Evolutionary conservation across 2,797 vertebrate genomes (phyloP).

Genomic region (Phaenicophaeus curvirostris): DNA sequence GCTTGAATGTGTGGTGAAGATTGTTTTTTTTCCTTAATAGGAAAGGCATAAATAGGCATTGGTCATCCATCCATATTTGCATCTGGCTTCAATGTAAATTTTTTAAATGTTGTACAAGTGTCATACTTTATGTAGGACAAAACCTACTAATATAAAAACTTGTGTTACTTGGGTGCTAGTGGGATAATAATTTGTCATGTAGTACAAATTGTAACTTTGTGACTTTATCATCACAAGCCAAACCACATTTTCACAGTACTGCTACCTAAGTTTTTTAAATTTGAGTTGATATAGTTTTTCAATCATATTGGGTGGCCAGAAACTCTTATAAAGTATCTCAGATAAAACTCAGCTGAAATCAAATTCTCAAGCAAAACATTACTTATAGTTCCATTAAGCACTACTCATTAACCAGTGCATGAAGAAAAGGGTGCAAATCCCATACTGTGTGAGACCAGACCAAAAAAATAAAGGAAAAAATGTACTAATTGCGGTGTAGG

Average conservation of each 20-base stretch:
- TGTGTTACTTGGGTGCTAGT: background rate
- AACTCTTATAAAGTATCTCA: background rate
- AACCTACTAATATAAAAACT: background rate
- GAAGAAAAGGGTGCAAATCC: background rate
- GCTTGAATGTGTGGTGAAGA: background rate
- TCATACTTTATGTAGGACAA: background rate
- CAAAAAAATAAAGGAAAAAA: background rate
- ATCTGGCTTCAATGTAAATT: background rate
- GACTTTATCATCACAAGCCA: background rate
- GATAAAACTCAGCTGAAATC: background rate
- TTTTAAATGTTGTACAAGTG: background rate
- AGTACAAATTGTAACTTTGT: background rate
- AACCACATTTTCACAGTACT: background rate
- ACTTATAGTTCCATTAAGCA: background rate
- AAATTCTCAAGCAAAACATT: background rate
- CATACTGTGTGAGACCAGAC: background rate
- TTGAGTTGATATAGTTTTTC: background rate
- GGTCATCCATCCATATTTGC: background rate
- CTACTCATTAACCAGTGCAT: background rate
- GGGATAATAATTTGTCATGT: background rate
- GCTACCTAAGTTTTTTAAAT: background rate
- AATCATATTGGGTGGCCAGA: background rate
- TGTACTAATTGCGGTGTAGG: background rate
- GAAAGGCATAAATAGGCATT: background rate
- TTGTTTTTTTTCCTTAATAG: background rate